A percentile compares a stretch with the other conserved stretches of the same genome.
phyloP scores from a whole-genome alignment of 2,797 vertebrate species.

The Anableps anableps region DNA sequence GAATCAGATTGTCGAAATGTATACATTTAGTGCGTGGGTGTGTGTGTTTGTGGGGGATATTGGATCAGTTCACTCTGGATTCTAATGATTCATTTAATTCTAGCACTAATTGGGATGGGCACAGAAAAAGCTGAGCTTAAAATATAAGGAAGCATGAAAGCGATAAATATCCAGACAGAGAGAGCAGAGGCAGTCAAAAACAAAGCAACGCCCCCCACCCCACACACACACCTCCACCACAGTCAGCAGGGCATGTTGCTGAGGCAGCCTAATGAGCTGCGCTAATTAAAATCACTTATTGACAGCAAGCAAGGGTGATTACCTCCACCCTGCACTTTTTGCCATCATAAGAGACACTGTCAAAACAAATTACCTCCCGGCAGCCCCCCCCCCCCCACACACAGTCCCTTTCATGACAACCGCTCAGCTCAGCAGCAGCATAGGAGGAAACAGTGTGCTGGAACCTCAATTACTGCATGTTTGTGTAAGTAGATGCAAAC shows the following conservation, averaged over 20 bases:
- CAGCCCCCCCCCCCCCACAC: conserved; percentile 44
- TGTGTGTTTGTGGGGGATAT: conserved; percentile 6
- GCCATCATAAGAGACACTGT: conserved; percentile 78
- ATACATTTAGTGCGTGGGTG: no score
- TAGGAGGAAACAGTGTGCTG: conserved; percentile 19
- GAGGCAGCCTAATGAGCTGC: conserved; percentile 80
- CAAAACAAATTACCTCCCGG: conserved; percentile 79
- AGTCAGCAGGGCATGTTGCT: conserved; percentile 69
- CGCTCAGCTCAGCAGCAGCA: conserved; percentile 29
- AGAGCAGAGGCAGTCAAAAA: conserved; percentile 52
- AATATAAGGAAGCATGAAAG: conserved; percentile 15
- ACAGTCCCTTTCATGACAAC: conserved; percentile 55
- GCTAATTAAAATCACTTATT: conserved; percentile 86
- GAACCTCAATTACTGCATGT: conserved; percentile 35
- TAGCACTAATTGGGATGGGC: conserved; percentile 20
- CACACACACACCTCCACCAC: conserved; percentile 27
- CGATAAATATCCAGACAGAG: conserved; percentile 53
- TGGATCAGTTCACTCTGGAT: not conserved
- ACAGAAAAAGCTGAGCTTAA: conserved; percentile 32
- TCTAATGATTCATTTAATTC: not conserved
- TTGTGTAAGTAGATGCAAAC: conserved; percentile 32
- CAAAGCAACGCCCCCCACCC: conserved; percentile 42
- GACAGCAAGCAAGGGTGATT: conserved; percentile 81
- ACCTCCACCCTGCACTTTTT: conserved; percentile 74
- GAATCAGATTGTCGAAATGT: conserved; percentile 44